Evolutionary conservation across 2,888 invertebrate genomes (phyloP).

Genomic region (Hartigia nigra): DNA sequence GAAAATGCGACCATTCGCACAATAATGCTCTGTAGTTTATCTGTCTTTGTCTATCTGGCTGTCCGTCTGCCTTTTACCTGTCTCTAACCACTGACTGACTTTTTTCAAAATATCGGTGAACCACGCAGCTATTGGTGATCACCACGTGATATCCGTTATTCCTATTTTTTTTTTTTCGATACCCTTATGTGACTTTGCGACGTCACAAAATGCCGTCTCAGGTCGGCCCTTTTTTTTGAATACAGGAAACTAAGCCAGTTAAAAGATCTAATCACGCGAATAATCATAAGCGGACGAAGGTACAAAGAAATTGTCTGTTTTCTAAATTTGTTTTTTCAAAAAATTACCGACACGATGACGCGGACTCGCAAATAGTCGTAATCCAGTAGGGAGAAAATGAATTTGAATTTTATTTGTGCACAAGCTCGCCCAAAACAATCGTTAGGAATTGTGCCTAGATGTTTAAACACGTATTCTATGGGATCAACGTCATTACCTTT

Average conservation of each 20-base stretch:
- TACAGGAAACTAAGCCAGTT: background rate
- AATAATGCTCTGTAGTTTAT: conserved; percentile 9
- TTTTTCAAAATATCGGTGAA: conserved; percentile 10
- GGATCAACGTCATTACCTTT: conserved; percentile 60
- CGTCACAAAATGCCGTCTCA: background rate
- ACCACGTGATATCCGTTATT: background rate
- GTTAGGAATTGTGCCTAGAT: conserved; percentile 62
- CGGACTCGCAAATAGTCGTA: background rate
- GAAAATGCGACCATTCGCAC: background rate
- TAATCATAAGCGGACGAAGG: background rate
- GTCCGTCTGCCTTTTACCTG: conserved; percentile 9
- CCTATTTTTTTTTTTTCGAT: background rate
- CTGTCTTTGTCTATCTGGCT: conserved; percentile 21
- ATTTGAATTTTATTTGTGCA: conserved; percentile 43
- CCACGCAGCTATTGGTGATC: background rate
- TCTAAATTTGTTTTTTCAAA: background rate
- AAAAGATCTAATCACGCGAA: background rate
- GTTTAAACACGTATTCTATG: conserved; percentile 58
- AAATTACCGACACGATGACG: background rate
- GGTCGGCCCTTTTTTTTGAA: background rate
- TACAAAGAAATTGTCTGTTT: no score
- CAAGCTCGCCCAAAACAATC: conserved; percentile 58
- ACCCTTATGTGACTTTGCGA: background rate
- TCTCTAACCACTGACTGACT: conserved; percentile 43
- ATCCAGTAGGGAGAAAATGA: background rate